Base-by-base conservation (phyloP, 1,140 invertebrate species). In the Temnothorax curvispinosus region DNA sequence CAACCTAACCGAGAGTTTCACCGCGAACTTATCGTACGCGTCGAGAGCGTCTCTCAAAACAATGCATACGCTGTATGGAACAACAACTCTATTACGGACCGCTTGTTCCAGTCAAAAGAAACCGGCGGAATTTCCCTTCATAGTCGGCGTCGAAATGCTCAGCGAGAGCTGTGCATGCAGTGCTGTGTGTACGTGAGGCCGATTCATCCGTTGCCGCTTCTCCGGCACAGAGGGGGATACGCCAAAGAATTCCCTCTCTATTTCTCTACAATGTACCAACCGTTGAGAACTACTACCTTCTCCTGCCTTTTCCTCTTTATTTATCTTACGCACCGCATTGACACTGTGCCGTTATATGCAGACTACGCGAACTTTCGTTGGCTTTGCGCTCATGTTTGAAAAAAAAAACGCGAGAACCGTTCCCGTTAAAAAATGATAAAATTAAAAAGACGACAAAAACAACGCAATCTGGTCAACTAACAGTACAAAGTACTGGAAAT, bases 81-180 rank as follows among this genome's bases (percentile, higher is more conserved):
- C 82, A 84, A 88, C 77, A 88, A 72, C 87, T 85, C 87, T 72
- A 88, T 89, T 88, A 89, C 64, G 58, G 75, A 35, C 87, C 47
- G 82, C 64, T 89, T 85, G 52, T 75, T 88, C 62, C 87, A 50
- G 82, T 56, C 50, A 32, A 86, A 80, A 60, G 44, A 58, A 71
- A 50, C 87, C 69, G 2, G 54, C 4, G 76, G 60, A 90, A 89
- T 84, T 89, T 69, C 11, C 54, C 44, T 87, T 71, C 71, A 64
- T 67, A 58, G 76, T 32, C 44, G 27, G 71, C 78, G 85, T 89
- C 84, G 84, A 77, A 89, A 89, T 89, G 72, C 60, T 56, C 52
- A 15, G 35, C 18, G 62, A 58, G 50, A 88, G 47, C 71, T 11
- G 64, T 75, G 52, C 62, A 44, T 75, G 52, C 62, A 44, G 56